Base-by-base conservation (phyloP, 2,797 vertebrate species). In the Rhinophrynus dorsalis region DNA sequence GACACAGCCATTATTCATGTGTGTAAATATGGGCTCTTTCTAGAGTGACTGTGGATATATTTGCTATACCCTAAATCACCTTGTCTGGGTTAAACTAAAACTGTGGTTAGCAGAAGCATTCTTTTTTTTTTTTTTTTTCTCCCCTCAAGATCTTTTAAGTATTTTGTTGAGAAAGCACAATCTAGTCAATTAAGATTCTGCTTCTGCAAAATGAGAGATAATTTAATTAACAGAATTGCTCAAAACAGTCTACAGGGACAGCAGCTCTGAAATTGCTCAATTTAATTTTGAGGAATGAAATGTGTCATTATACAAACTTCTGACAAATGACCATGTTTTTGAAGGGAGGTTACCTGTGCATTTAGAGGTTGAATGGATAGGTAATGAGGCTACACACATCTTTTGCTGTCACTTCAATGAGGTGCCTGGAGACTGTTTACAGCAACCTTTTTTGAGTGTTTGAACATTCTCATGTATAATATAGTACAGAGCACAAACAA, bases 281-380 rank as follows among this genome's bases (percentile, higher is more conserved):
- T 84, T 84, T 86, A 84, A 87, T 83, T 85, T 81, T 77, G 75
- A 85, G 80, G 79, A 83, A 84, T 79, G 81, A 85, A 86, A 82
- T 80, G 42, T 76, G 74, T 67, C 81, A 74, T 75, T 79, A 79
- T 81, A 80, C 78, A 81, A 80, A 83, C 81, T 75, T 80, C 79
- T 84, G 75, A 86, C 81, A 84, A 81, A 85, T 86, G 82, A 77
- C 67, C 64, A 68, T 57, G 5, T 18, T 61, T 74, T 77, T 42
- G 38, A 54, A 55, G 71, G 44, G 75, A 73, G 61, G 55, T 15
- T 26, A 30, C 33, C 38, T 1, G 0, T 15, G 77, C 75, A 73
- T 61, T 59, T 2, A 10, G 52, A 64, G 81, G 74, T 72, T 58
- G 56, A 55, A 62, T 47, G 27, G 30, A 37, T 9, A 15, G 29